phyloP scores from a whole-genome alignment of 1,140 invertebrate genomes.

The Drosophila repletoides region DNA sequence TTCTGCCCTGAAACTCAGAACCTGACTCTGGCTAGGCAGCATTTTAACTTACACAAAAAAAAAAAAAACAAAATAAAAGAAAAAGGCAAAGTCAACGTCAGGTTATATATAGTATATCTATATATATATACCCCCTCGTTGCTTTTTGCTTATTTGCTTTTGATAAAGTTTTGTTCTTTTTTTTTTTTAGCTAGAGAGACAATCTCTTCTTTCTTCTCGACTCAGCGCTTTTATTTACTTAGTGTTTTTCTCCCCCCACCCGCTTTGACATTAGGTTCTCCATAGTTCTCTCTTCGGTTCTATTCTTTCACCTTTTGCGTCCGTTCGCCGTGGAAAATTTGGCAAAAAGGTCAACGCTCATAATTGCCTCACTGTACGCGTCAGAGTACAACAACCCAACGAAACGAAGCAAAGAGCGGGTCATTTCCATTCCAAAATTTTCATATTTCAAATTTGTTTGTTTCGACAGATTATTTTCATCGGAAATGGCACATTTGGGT shows the following conservation, averaged over 20 bases:
- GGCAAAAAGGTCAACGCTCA: slow-evolving; percentile 72
- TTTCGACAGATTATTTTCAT: slow-evolving; percentile 41
- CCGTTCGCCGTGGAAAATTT: slow-evolving; percentile 57
- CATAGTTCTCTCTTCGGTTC: neutral
- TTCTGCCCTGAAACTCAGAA: slow-evolving; percentile 15
- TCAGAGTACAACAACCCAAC: neutral
- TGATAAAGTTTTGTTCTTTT: slow-evolving; percentile 38
- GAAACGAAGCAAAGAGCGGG: too few species aligned
- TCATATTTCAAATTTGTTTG: slow-evolving; percentile 8
- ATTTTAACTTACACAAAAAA: slow-evolving; percentile 73
- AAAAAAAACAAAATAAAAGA: slow-evolving; percentile 42
- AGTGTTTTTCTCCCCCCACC: too few species aligned
- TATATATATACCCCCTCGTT: neutral
- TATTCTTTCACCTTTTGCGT: slow-evolving; percentile 24
- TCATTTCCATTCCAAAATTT: too few species aligned
- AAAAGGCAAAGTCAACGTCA: slow-evolving; percentile 59
- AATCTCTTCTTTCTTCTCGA: slow-evolving; percentile 18
- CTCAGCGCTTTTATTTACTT: slow-evolving; percentile 27
- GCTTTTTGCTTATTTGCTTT: slow-evolving; percentile 58
- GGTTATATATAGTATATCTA: slow-evolving; percentile 30
- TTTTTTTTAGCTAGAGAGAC: slow-evolving; percentile 16
- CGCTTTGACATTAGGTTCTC: neutral
- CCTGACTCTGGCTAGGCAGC: slow-evolving; percentile 27
- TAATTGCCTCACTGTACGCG: slow-evolving; percentile 43
- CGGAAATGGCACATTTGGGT: slow-evolving; percentile 66